Base-by-base conservation (phyloP, 2,888 invertebrate genomes). In the Spisula solida region DNA sequence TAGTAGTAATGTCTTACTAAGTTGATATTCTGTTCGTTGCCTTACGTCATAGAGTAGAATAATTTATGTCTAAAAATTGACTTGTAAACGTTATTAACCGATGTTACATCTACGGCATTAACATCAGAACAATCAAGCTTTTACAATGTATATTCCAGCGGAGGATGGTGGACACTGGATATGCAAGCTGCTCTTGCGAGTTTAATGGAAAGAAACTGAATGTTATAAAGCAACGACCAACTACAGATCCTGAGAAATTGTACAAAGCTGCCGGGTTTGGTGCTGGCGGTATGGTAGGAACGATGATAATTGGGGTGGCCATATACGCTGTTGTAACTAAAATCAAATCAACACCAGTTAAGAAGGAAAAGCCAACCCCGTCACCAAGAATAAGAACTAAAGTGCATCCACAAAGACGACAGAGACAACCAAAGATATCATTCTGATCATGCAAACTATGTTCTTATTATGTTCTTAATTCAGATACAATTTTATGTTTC, bases 201-300 rank as follows among this genome's bases (percentile, higher is more conserved):
- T 83, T 90, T 0, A 90, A 89, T 75, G 89, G 89, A 5, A 88
- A 86, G 41, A 85, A 85, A 31, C 85, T 87, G 6, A 87, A 92
- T 25, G 85, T 93, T 20, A 93, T 94, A 18, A 90, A 87, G 48
- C 85, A 66, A 47, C 88, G 89, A 4, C 93, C 93, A 1, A 88
- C 87, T 47, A 87, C 86, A 4, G 88, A 89, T 8, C 89, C 88
- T 34, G 55, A 79, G 14, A 90, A 91, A n/a, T 56, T 93, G 18
- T 18, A 89, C 0, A 92, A 90, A 80, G 92, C 93, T 0, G 92
- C 92, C 0, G 93, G 92, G 0, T 86, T 91, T n/a, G 93, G 93
- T 0, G 94, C 94, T 18, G 93, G 92, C 1, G 92, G 93, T 48
- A 90, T 93, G 84, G 60, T 88, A 0, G 92, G 93, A 14, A 86